Conservation (phyloP, 2,888 invertebrate species). For the Digitonthophagus gazella region DNA sequence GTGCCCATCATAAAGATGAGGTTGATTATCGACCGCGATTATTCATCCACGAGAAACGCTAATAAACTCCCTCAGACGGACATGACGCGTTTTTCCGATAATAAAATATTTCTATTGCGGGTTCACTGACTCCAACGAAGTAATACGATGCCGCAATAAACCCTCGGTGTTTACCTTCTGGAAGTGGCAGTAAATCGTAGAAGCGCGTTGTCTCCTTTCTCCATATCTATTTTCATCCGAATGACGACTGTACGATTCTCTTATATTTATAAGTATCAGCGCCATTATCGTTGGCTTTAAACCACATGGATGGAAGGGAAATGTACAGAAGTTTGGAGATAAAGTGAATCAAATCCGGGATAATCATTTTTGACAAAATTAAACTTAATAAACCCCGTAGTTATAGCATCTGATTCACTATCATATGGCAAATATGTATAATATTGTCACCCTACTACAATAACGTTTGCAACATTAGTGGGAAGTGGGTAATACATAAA, state of each 20-base stretch:
- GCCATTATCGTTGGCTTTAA: neutral
- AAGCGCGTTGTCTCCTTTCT: constrained; percentile 11
- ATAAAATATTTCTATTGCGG: constrained; percentile 28
- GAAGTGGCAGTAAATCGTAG: constrained; percentile 25
- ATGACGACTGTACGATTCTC: neutral
- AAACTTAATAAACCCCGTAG: no score
- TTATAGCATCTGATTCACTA: no score
- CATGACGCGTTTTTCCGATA: constrained; percentile 11
- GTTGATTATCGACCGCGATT: constrained; percentile 9
- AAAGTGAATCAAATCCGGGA: no score
- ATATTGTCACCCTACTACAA: no score
- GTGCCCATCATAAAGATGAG: neutral
- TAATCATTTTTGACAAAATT: no score
- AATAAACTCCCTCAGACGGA: neutral
- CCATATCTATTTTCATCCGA: neutral
- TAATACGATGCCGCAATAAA: constrained; percentile 28
- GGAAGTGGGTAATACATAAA: no score
- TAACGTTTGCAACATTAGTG: no score
- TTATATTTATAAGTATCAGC: neutral
- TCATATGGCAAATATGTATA: no score
- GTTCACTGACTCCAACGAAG: constrained; percentile 22
- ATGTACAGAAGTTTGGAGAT: no score
- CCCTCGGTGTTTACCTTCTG: constrained; percentile 25
- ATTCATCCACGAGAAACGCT: constrained; percentile 14
- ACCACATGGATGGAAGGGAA: no score